Evolutionary conservation across 1,140 invertebrate species (phyloP).

Genomic region (Macrostomum lignano): DNA sequence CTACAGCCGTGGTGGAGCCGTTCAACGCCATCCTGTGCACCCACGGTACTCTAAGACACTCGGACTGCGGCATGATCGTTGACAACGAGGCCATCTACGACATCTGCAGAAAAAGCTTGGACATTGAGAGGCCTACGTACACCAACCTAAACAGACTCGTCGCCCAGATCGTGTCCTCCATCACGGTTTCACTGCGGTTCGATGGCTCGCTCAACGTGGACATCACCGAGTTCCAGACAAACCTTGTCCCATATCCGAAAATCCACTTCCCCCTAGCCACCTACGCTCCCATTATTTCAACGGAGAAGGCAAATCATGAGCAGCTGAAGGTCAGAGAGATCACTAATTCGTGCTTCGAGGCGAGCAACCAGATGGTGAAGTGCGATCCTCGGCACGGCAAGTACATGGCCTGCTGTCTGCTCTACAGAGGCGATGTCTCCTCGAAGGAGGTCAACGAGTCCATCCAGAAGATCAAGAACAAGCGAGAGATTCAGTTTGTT

Average conservation of each 20-base stretch:
- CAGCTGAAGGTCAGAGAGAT: conserved; percentile 22
- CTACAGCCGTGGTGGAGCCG: conserved; percentile 16
- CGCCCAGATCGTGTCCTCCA: conserved; percentile 36
- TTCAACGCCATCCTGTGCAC: conserved; percentile 12
- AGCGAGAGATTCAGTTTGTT: conserved; percentile 9
- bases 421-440: not conserved
- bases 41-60: conserved; percentile 17
- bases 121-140: not conserved
- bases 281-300: conserved; percentile 12
- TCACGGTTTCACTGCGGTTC: conserved; percentile 26
- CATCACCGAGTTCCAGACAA: not conserved
- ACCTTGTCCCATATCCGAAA: conserved; percentile 13
- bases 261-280: conserved; percentile 14
- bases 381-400: not conserved
- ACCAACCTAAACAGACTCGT: conserved; percentile 4
- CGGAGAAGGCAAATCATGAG: conserved; percentile 9
- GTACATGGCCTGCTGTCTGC: conserved; percentile 32
- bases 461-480: conserved; percentile 43
- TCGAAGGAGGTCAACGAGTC: conserved; percentile 50
- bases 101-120: conserved; percentile 13
- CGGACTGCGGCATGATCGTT: conserved; percentile 21
- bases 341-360: conserved; percentile 49
- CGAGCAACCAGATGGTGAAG: conserved; percentile 40
- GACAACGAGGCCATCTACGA: conserved; percentile 20
- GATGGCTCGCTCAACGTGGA: not conserved